phyloP scores from a whole-genome alignment of 2,797 vertebrate genomes.

The Labeo calbasu region DNA sequence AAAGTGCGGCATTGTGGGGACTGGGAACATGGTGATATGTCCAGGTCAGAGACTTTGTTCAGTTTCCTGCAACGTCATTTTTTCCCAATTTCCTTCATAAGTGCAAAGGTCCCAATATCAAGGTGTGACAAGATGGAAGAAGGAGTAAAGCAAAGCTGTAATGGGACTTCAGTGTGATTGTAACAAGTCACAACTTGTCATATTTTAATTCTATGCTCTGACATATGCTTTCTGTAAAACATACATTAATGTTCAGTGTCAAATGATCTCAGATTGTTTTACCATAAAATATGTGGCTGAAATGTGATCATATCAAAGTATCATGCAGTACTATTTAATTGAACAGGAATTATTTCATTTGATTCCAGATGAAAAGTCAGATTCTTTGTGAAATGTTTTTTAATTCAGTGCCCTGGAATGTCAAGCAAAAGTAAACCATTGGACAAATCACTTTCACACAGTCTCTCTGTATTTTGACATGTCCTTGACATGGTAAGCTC shows the following conservation, averaged over 20 bases:
- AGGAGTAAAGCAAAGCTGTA: background rate
- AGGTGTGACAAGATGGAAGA: background rate
- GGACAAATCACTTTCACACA: conserved; percentile 48
- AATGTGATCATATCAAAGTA: background rate
- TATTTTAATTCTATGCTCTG: conserved; percentile 2
- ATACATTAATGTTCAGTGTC: background rate
- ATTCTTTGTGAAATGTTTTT: background rate
- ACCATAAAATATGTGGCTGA: background rate
- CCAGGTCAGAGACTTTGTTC: conserved; percentile 12
- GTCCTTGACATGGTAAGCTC: conserved; percentile 58
- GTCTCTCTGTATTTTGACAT: conserved; percentile 61
- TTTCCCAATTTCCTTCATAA: background rate
- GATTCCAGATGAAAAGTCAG: background rate
- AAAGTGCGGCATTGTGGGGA: conserved; percentile 26
- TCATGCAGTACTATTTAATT: background rate
- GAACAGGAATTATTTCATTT: conserved; percentile 10
- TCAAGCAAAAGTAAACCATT: conserved; percentile 26
- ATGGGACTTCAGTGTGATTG: background rate
- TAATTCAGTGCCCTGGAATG: background rate
- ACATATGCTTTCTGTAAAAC: conserved; percentile 12
- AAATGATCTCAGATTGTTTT: conserved; percentile 17
- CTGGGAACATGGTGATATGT: background rate
- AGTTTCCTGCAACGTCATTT: background rate
- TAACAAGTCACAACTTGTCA: conserved; percentile 2
- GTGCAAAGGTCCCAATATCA: background rate